A percentile compares a stretch with the other conserved stretches of the same genome.
Evolutionary conservation across 2,113 vertebrate genomes (phyloP).

Genomic region (pig (Sus scrofa)): DNA sequence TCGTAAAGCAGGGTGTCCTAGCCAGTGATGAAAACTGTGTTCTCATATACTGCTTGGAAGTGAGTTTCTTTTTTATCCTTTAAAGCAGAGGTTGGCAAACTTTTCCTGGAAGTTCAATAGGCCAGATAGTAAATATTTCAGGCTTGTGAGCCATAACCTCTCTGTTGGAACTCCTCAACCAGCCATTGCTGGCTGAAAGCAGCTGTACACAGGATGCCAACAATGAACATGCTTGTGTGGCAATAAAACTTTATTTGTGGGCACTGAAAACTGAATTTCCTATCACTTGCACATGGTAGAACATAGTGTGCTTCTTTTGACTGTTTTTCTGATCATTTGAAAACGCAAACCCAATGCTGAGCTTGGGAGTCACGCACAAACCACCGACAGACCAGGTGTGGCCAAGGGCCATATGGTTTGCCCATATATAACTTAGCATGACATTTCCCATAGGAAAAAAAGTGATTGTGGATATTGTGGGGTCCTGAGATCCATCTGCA

Average conservation of each 20-base stretch:
- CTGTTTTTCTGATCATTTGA: not conserved
- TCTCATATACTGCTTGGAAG: not conserved
- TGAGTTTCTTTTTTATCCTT: not conserved
- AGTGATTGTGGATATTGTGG: not conserved
- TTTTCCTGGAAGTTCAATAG: not conserved
- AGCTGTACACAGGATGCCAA: not conserved
- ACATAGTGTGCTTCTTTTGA: constrained; percentile 8
- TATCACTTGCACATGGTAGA: not conserved
- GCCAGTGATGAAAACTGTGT: not conserved
- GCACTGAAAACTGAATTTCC: not conserved
- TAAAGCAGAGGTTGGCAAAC: not conserved
- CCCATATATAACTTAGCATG: not conserved
- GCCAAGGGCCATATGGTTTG: not conserved
- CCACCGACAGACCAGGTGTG: not conserved
- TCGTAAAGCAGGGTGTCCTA: not conserved
- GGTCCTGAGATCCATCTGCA: not conserved
- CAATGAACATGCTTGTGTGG: not conserved
- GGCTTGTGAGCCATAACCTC: not conserved
- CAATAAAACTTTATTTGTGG: not conserved
- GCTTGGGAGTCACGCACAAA: not conserved
- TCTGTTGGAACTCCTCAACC: not conserved
- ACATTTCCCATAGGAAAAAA: not conserved
- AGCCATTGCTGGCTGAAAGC: not conserved
- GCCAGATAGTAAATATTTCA: not conserved
- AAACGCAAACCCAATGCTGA: not conserved